Base-by-base conservation (phyloP, 2,797 vertebrate species). In the Anguilla obscura region DNA sequence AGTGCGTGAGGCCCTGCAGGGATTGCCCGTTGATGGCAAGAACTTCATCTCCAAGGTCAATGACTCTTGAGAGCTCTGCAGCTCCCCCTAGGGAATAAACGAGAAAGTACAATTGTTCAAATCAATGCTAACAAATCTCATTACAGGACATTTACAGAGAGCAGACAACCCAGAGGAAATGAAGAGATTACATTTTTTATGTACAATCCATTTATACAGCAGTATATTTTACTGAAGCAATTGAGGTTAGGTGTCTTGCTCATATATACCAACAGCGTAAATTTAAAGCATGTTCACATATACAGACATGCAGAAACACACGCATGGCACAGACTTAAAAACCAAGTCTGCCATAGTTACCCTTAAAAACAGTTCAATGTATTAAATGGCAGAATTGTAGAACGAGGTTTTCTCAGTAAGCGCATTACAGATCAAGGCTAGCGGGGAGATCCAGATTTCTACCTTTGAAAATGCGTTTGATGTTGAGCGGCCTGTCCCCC, bases 401-500 rank as follows among this genome's bases (percentile, higher is more conserved):
- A 63, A 63, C 14, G 60, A 18, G 24, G 2, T 54, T 54, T 63
- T 63, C 14, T 63, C 60, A 63, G 60, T 63, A 54, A 54, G 52
- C 52, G 9, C 52, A 54, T 54, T 54, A 14, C 52, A 54, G 52
- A 14, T 14, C 9, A 14, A 54, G 52, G 16, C 60, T 63, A n/a
- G 18, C 7, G n/a, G 63, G n/a, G 24, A 27, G n/a, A 9, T 6
- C 21, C 24, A n/a, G 63, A 24, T 9, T 79, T 8, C 94, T 95
- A 98, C 98, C 98, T 97, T 96, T 97, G 95, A 98, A 98, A 88
- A 99, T 91, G 87, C 96, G 96, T 92, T 98, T 98, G 89, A 99
- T 93, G 85, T 95, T 92, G 54, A 99, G 96, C 12, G 98, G 97
- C 85, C 95, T 94, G 88, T 98, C 97, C 89, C 96, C 97, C n/a